Evolutionary conservation across 1,140 invertebrate genomes (phyloP).

Genomic region (Phymorhynchus buccinoides): DNA sequence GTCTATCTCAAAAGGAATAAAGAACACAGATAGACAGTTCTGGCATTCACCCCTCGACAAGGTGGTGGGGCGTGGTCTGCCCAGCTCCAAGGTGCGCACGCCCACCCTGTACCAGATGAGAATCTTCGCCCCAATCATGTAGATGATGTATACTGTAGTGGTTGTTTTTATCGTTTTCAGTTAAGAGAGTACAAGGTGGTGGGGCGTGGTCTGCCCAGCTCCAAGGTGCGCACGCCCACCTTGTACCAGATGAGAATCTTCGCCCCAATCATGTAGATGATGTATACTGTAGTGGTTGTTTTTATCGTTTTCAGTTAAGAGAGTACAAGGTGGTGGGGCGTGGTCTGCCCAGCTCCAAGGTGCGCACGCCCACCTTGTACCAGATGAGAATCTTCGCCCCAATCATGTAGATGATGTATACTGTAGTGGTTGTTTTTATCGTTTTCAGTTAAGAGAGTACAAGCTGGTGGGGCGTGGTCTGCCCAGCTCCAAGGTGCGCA

Average conservation of each 20-base stretch:
- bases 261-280: no score
- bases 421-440: no score
- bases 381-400: conserved; percentile 99
- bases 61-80: conserved; percentile 97
- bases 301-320: conserved; percentile 82
- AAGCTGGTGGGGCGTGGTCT: conserved; percentile 97
- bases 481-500: conserved; percentile 91
- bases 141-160: no score
- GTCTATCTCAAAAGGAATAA: no score
- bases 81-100: conserved; percentile 90
- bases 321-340: conserved; percentile 99
- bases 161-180: conserved; percentile 75
- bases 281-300: no score
- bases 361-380: conserved; percentile 93
- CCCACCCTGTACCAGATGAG: conserved; percentile 99
- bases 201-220: conserved; percentile 95
- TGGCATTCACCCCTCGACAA: no score
- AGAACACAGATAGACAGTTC: no score
- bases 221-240: conserved; percentile 91
- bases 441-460: conserved; percentile 92
- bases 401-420: no score
- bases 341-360: conserved; percentile 93
- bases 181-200: conserved; percentile 98
- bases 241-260: conserved; percentile 99
- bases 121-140: conserved; percentile 99